Conservation (phyloP, 1,140 invertebrate genomes). For the Drosophila santomea region DNA sequence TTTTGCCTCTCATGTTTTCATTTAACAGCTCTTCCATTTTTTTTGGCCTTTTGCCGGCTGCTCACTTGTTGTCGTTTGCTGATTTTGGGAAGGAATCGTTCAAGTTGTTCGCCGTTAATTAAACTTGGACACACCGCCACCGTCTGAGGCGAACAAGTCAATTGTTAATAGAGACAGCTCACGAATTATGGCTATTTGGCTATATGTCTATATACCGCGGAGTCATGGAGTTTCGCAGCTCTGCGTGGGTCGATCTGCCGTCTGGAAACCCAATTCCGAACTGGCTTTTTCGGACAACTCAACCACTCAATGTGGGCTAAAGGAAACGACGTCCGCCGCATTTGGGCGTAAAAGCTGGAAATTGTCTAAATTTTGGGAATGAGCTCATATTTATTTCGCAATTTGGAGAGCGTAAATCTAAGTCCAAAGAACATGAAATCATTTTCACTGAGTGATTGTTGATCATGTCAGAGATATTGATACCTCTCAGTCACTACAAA, state of each 20-base stretch:
- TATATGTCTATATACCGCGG: neutral
- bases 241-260: conserved; percentile 38
- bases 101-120: conserved; percentile 73
- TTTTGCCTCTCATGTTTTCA: conserved; percentile 39
- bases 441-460: conserved; percentile 32
- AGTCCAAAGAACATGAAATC: conserved; percentile 37
- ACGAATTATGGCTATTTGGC: conserved; percentile 19
- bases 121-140: conserved; percentile 52
- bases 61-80: conserved; percentile 34
- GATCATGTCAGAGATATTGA: conserved; percentile 21
- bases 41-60: conserved; percentile 39
- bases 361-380: conserved; percentile 65
- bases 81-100: conserved; percentile 34
- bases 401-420: conserved; percentile 56
- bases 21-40: conserved; percentile 4
- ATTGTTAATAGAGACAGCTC: conserved; percentile 44
- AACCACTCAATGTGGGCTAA: conserved; percentile 70
- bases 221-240: conserved; percentile 37
- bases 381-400: conserved; percentile 64
- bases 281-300: conserved; percentile 57
- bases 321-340: conserved; percentile 65
- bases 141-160: conserved; percentile 35
- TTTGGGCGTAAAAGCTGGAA: conserved; percentile 75
- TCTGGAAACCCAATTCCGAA: conserved; percentile 72
- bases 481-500: conserved; percentile 3